Base-by-base conservation (phyloP, 2,113 vertebrate genomes). In the Sinocyclocheilus anophthalmus region DNA sequence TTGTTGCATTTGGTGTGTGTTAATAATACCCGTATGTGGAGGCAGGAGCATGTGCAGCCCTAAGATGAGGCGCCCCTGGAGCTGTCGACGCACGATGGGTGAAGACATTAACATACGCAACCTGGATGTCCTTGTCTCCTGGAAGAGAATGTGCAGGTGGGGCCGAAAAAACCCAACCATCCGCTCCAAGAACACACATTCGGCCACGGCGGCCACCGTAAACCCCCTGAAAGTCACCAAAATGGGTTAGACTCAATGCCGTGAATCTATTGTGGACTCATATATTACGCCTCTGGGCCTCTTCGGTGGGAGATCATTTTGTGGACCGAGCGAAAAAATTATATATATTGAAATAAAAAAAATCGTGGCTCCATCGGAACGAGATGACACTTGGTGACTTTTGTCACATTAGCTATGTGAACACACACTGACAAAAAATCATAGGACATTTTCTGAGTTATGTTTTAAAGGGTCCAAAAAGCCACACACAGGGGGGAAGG, bases 141-240 rank as follows among this genome's bases (percentile, higher is more conserved):
- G 4, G 39, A 97, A 97, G 89, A 96, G 92, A 89, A 97, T 96
- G 48, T 96, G 48, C 95, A 93, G n/a, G n/a, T n/a, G n/a, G n/a
- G n/a, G 63, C 97, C 97, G 2, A 96, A 96, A 96, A 96, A 69
- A 95, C 88, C 96, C 97, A 98, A n/a, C n/a, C 86, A 96, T 96
- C 33, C 93, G n/a, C 92, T 9, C 97, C 97, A 88, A 98, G 86
- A 67, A 98, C 92, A 2, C 96, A 94, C 86, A 97, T 92, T 92
- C 97, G 97, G 97, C 96, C 0, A 97, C 85, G 8, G 96, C 96
- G 0, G 96, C 96, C 89, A 96, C 85, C 3, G 95, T 96, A 90
- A 97, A 95, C 1, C 92, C 91, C 92, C 97, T 97, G 91, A 0
- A 45, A 77, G 22, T 0, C 0, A 53, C 67, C n/a, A 81, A 1